Evolutionary conservation across 2,888 invertebrate genomes (phyloP).

Genomic region (Drosophila tripunctata): DNA sequence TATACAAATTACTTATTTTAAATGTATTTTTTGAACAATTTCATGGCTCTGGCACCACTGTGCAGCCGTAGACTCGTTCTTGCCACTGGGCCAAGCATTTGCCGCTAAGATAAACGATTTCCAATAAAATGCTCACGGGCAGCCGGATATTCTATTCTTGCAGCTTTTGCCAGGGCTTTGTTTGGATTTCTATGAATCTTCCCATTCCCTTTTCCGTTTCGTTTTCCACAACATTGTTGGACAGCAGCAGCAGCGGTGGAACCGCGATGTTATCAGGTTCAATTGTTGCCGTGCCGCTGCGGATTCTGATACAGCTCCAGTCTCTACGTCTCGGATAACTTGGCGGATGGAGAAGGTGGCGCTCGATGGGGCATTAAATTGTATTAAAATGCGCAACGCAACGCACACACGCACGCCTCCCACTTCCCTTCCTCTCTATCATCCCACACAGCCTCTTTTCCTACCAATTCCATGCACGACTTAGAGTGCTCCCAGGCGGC

Average conservation of each 20-base stretch:
- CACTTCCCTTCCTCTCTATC: slow-evolving; percentile 4
- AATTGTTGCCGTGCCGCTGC: slow-evolving; percentile 59
- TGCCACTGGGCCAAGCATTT: slow-evolving; percentile 43
- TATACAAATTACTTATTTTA: background rate
- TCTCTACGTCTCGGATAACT: slow-evolving; percentile 7
- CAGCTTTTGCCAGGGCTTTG: slow-evolving; percentile 28
- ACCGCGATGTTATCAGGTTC: slow-evolving; percentile 62
- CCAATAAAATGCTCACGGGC: slow-evolving; percentile 72
- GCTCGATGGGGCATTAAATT: slow-evolving; percentile 79
- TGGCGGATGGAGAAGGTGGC: slow-evolving; percentile 52
- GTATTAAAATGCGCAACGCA: slow-evolving; percentile 77
- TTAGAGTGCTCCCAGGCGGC: slow-evolving; percentile 66
- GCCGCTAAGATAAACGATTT: slow-evolving; percentile 75
- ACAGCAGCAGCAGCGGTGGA: slow-evolving; percentile 10
- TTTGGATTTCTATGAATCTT: slow-evolving; percentile 30
- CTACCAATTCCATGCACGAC: slow-evolving; percentile 2
- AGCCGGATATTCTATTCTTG: slow-evolving; percentile 57
- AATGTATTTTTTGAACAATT: background rate
- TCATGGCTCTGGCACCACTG: slow-evolving; percentile 43
- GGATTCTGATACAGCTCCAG: slow-evolving; percentile 5
- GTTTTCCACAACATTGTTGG: slow-evolving; percentile 25
- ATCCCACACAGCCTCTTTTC: background rate
- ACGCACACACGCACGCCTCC: slow-evolving; percentile 55
- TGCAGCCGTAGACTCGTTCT: slow-evolving; percentile 50
- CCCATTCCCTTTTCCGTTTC: slow-evolving; percentile 10